Conservation (phyloP, 1,140 invertebrate genomes). For the Aricia agestis region DNA sequence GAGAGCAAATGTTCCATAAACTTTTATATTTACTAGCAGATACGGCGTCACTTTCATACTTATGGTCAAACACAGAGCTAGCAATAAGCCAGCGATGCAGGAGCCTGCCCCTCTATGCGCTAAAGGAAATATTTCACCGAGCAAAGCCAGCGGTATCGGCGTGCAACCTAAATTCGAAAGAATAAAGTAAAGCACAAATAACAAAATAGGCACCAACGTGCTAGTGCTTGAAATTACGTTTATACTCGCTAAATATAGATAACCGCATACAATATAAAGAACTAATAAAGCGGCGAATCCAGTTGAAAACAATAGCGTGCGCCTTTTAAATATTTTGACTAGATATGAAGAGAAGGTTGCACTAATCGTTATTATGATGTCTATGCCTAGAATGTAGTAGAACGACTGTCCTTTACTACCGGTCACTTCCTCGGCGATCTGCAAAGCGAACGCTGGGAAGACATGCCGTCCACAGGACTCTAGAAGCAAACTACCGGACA, state of each 20-base stretch:
- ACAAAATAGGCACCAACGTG: neutral
- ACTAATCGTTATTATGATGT: slow-evolving; percentile 51
- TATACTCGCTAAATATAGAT: neutral
- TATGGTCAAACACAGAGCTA: slow-evolving; percentile 38
- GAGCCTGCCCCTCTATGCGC: slow-evolving; percentile 30
- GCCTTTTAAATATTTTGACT: slow-evolving; percentile 9
- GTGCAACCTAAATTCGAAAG: slow-evolving; percentile 5
- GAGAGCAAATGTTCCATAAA: slow-evolving; percentile 51
- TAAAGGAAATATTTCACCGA: slow-evolving; percentile 12
- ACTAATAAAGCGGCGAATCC: neutral
- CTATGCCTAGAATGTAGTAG: slow-evolving; percentile 50
- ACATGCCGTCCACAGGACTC: slow-evolving; percentile 54
- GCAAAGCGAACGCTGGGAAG: slow-evolving; percentile 53
- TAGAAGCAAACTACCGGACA: slow-evolving; percentile 37
- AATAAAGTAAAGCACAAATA: neutral
- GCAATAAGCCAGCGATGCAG: slow-evolving; percentile 36
- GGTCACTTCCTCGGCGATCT: slow-evolving; percentile 48
- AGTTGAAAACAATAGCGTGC: neutral
- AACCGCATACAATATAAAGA: neutral
- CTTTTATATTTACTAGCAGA: slow-evolving; percentile 41
- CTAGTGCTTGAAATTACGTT: neutral
- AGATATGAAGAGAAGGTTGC: slow-evolving; percentile 44
- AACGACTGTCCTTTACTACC: slow-evolving; percentile 44
- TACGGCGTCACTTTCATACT: slow-evolving; percentile 49
- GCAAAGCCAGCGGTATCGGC: neutral